Conservation (phyloP, 23 tunicate genomes). For the Halocynthia roretzi region DNA sequence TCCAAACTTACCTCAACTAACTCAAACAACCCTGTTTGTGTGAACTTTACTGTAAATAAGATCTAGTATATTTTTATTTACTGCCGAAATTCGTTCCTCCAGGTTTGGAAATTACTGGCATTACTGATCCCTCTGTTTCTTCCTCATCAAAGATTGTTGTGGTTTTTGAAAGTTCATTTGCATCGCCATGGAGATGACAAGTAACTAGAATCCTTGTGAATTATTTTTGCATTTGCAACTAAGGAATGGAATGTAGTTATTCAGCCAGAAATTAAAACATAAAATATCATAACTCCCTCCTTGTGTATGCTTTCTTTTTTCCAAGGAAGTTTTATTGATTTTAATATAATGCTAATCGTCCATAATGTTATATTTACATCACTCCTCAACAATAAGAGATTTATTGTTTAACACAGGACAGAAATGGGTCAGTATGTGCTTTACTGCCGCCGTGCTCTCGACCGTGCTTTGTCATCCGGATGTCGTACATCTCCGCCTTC, state of each 20-base stretch:
- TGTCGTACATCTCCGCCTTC: conserved; percentile 57
- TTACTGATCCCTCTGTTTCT: conserved; percentile 62
- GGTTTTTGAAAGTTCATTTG: conserved; percentile 43
- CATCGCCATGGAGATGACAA: conserved; percentile 43
- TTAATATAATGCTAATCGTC: not conserved
- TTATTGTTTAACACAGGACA: conserved; percentile 32
- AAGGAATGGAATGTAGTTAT: not conserved
- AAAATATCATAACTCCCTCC: not conserved
- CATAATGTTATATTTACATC: not conserved
- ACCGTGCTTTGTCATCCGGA: conserved; percentile 32
- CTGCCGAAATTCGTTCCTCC: not conserved
- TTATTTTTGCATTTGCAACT: not conserved
- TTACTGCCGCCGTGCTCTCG: conserved; percentile 83
- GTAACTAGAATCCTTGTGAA: conserved; percentile 18
- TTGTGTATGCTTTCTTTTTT: not conserved
- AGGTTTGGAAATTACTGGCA: conserved; percentile 88
- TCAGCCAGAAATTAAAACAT: not conserved
- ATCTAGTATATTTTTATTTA: not conserved
- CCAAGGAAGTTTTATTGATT: not conserved
- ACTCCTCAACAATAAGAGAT: not conserved
- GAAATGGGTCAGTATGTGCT: conserved; percentile 65
- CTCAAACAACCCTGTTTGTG: not conserved
- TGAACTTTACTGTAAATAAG: not conserved
- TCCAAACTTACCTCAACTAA: not conserved
- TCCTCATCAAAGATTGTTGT: conserved; percentile 36